These are phyloP conservation scores for Psittacula derbiana DNA, from an alignment of 2,797 vertebrate species.

Conservation along the genomic window DNA sequence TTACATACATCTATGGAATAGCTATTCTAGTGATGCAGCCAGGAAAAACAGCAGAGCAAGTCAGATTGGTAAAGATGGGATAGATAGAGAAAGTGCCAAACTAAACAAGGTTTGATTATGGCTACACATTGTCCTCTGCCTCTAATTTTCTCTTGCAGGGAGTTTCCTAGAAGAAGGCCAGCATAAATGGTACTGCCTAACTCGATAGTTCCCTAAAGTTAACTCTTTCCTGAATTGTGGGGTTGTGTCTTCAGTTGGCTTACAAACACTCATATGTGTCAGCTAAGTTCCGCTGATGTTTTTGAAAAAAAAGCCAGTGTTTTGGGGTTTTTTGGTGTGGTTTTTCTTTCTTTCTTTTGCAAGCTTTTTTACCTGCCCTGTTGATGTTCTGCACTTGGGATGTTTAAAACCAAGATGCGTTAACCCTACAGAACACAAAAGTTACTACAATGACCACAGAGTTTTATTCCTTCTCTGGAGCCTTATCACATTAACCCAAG, in stretches of 20 bases:
- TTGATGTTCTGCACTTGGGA: background rate
- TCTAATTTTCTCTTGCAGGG: slow-evolving; percentile 60
- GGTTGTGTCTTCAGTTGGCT: background rate
- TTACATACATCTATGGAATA: background rate
- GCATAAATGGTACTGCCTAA: slow-evolving; percentile 31
- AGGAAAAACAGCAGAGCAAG: slow-evolving; percentile 30
- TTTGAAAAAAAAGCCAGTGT: background rate
- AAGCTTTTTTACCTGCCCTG: background rate
- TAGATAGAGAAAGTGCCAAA: slow-evolving; percentile 53
- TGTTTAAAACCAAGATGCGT: background rate
- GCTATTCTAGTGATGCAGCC: background rate
- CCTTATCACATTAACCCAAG: background rate
- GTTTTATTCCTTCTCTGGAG: background rate
- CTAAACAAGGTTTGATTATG: slow-evolving; percentile 54
- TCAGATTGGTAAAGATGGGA: slow-evolving; percentile 47
- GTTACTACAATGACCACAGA: background rate
- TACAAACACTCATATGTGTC: background rate
- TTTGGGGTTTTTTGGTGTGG: background rate
- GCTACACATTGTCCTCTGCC: slow-evolving; percentile 42
- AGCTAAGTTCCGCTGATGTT: background rate
- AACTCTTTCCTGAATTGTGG: background rate
- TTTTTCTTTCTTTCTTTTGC: background rate
- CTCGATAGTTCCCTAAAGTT: background rate
- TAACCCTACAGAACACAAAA: background rate
- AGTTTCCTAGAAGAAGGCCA: slow-evolving; percentile 64